phyloP scores from a whole-genome alignment of 2,797 vertebrate genomes.

The Sebastes alutus region DNA sequence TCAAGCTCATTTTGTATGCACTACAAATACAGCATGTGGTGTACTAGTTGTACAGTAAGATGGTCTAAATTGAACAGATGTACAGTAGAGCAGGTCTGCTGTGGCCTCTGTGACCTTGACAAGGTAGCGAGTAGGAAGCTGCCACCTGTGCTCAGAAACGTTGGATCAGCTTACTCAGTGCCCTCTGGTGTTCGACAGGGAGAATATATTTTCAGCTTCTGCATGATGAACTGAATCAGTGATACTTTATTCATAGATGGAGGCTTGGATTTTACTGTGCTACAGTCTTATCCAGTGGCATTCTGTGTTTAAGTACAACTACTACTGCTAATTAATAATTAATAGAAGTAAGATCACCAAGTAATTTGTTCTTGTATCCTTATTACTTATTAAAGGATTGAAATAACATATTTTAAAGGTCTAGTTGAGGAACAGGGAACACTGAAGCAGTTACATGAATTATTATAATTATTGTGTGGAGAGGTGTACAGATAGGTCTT shows the following conservation, averaged over 20 bases:
- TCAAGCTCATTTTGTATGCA: background rate
- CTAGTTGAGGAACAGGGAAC: background rate
- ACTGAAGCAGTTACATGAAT: background rate
- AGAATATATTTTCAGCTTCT: background rate
- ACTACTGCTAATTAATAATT: background rate
- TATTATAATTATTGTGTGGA: background rate
- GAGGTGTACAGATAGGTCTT: background rate
- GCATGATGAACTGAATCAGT: background rate
- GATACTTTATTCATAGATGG: background rate
- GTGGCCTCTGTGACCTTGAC: slow-evolving; percentile 40
- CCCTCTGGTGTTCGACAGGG: slow-evolving; percentile 53
- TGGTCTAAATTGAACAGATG: slow-evolving; percentile 29
- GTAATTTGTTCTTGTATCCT: background rate
- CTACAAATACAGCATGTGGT: background rate
- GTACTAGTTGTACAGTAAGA: background rate
- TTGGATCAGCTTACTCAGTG: slow-evolving; percentile 10
- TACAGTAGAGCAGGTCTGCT: background rate
- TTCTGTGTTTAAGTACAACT: background rate
- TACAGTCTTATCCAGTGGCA: background rate
- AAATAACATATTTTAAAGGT: background rate
- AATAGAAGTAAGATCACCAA: background rate
- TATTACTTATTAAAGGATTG: background rate
- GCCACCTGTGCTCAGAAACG: slow-evolving; percentile 18
- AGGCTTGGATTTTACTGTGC: background rate
- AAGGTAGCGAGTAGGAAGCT: slow-evolving; percentile 15